Conservation (phyloP, 2,888 invertebrate genomes). For the Pheosia gnoma region DNA sequence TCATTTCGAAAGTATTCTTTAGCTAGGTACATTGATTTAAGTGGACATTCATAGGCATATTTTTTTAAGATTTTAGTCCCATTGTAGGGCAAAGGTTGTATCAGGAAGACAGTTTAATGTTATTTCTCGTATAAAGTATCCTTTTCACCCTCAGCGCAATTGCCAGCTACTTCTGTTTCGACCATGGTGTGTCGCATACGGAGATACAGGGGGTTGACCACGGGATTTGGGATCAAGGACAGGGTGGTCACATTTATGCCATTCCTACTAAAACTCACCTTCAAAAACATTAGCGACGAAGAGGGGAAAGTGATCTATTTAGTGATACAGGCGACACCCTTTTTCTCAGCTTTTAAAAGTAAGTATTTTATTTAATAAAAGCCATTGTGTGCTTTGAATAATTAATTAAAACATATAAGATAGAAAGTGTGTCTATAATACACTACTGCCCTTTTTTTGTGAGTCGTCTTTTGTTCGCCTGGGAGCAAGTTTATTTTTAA, state of each 20-base stretch:
- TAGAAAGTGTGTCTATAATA: too few relatives aligned
- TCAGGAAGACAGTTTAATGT: too few relatives aligned
- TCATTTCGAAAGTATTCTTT: too few relatives aligned
- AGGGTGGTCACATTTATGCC: constrained; percentile 86
- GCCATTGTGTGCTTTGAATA: too few relatives aligned
- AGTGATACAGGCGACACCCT: constrained; percentile 89
- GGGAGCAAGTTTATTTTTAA: too few relatives aligned
- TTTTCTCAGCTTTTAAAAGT: constrained; percentile 92
- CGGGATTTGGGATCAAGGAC: constrained; percentile 85
- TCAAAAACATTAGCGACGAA: constrained; percentile 85
- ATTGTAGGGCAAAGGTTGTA: too few relatives aligned
- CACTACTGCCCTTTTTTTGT: too few relatives aligned
- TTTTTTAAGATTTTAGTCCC: too few relatives aligned
- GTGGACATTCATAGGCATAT: too few relatives aligned
- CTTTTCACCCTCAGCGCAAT: constrained; percentile 33
- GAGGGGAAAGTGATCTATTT: constrained; percentile 83
- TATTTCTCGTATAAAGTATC: not conserved
- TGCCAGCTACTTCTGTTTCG: constrained; percentile 37
- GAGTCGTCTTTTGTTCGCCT: too few relatives aligned
- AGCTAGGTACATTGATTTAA: too few relatives aligned
- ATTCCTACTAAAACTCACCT: constrained; percentile 88
- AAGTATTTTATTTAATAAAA: constrained; percentile 41
- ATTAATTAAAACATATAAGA: too few relatives aligned
- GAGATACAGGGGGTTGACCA: constrained; percentile 85
- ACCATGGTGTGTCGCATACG: constrained; percentile 82